phyloP scores from a whole-genome alignment of 2,888 invertebrate species.

The Aricia artaxerxes region DNA sequence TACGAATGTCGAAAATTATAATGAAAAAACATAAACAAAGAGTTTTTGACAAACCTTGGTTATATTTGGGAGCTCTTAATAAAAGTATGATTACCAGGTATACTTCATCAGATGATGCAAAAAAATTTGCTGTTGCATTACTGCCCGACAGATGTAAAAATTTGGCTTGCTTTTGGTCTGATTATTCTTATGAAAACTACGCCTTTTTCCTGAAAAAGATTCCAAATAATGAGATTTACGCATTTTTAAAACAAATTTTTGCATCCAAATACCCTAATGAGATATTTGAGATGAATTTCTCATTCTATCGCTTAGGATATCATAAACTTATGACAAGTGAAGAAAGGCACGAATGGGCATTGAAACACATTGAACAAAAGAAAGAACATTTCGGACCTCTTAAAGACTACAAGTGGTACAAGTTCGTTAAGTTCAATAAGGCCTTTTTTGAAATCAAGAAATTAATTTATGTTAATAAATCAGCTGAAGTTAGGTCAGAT shows the following conservation, averaged over 20 bases:
- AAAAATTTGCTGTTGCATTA: slow-evolving; percentile 47
- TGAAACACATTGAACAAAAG: slow-evolving; percentile 50
- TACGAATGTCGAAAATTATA: slow-evolving; percentile 50
- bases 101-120: slow-evolving; percentile 50
- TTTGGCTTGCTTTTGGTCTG: slow-evolving; percentile 48
- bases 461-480: slow-evolving; percentile 46
- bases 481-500: slow-evolving; percentile 46
- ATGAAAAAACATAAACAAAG: slow-evolving; percentile 53
- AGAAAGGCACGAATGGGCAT: slow-evolving; percentile 57
- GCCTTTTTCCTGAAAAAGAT: slow-evolving; percentile 51
- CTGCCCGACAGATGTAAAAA: slow-evolving; percentile 44
- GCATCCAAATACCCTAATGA: slow-evolving; percentile 48
- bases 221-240: slow-evolving; percentile 48
- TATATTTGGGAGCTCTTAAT: slow-evolving; percentile 51
- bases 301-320: slow-evolving; percentile 48
- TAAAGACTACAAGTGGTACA: slow-evolving; percentile 54
- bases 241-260: slow-evolving; percentile 52
- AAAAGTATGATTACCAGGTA: slow-evolving; percentile 46
- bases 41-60: slow-evolving; percentile 48
- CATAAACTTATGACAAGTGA: slow-evolving; percentile 51
- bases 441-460: slow-evolving; percentile 53
- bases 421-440: slow-evolving; percentile 53
- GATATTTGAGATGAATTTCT: slow-evolving; percentile 51
- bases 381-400: slow-evolving; percentile 50
- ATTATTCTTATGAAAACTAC: slow-evolving; percentile 46